phyloP scores from a whole-genome alignment of 2,888 invertebrate species.

The Pristionchus entomophagus region DNA sequence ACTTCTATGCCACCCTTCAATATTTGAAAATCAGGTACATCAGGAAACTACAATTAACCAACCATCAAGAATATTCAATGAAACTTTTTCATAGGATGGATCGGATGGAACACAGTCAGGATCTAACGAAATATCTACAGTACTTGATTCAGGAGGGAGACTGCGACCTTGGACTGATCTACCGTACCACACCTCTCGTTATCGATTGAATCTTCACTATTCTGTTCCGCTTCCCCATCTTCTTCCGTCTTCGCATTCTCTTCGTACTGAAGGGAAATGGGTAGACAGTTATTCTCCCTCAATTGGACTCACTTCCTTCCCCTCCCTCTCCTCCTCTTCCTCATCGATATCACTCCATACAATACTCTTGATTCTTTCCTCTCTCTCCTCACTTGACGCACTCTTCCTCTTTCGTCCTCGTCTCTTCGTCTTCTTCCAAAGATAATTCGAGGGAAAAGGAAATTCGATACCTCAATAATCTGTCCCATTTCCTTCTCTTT shows the following conservation, averaged over 20 bases:
- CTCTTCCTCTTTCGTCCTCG: slow-evolving; percentile 9
- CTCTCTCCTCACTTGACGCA: background rate
- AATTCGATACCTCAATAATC: background rate
- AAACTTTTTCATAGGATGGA: background rate
- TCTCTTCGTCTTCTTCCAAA: background rate
- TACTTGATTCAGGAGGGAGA: background rate
- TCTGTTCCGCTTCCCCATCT: too few relatives aligned
- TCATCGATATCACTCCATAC: slow-evolving; percentile 18
- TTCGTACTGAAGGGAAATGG: background rate
- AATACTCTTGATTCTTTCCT: background rate
- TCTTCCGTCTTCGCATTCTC: background rate
- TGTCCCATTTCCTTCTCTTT: background rate
- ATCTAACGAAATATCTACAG: background rate
- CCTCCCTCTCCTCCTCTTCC: background rate
- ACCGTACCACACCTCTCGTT: background rate
- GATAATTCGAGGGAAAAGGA: background rate
- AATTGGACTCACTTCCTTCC: too few relatives aligned
- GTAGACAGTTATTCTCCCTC: background rate
- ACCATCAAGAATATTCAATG: background rate
- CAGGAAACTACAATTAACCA: too few relatives aligned
- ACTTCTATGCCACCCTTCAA: too few relatives aligned
- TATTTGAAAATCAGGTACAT: too few relatives aligned
- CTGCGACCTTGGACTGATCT: background rate
- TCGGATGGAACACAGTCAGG: too few relatives aligned
- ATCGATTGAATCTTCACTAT: background rate